A percentile compares a stretch with the other conserved stretches of the same genome.
Evolutionary conservation across 2,888 invertebrate genomes (phyloP).

Genomic region (Abscondita cerata): DNA sequence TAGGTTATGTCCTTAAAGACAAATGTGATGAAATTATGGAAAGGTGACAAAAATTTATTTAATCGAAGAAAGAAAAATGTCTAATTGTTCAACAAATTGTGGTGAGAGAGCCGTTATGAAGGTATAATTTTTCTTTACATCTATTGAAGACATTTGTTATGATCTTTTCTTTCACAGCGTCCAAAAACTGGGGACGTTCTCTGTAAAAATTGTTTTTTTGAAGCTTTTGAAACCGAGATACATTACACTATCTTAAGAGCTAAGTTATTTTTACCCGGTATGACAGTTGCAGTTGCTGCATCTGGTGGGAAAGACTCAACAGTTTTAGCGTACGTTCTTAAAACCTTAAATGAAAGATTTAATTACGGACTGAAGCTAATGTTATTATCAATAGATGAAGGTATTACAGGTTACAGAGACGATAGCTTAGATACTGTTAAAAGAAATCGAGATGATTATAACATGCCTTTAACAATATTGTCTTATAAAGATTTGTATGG

Average conservation of each 20-base stretch:
- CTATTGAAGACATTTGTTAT: not conserved
- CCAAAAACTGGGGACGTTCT: constrained; percentile 91
- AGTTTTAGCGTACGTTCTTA: constrained; percentile 92
- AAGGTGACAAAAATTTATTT: no score
- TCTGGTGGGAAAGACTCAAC: constrained; percentile 98
- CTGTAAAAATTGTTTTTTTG: constrained; percentile 94
- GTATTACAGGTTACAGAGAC: constrained; percentile 94
- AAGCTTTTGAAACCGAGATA: constrained; percentile 93
- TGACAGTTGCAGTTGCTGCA: constrained; percentile 92
- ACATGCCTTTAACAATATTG: constrained; percentile 90
- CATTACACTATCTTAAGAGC: constrained; percentile 88
- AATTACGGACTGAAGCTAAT: constrained; percentile 89
- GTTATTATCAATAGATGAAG: constrained; percentile 96
- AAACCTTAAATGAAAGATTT: constrained; percentile 88
- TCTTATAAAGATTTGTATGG: constrained; percentile 98
- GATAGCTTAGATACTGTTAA: constrained; percentile 97
- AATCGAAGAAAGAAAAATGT: constrained; percentile 1
- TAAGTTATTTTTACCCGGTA: constrained; percentile 81
- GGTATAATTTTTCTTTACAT: not conserved
- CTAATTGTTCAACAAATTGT: constrained; percentile 11
- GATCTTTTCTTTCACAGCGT: constrained; percentile 65
- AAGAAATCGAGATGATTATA: constrained; percentile 91
- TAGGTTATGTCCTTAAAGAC: no score
- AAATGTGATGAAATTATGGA: no score
- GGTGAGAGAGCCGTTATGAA: constrained; percentile 9